phyloP scores from a whole-genome alignment of 2,888 invertebrate genomes.

The Philaethria dido region DNA sequence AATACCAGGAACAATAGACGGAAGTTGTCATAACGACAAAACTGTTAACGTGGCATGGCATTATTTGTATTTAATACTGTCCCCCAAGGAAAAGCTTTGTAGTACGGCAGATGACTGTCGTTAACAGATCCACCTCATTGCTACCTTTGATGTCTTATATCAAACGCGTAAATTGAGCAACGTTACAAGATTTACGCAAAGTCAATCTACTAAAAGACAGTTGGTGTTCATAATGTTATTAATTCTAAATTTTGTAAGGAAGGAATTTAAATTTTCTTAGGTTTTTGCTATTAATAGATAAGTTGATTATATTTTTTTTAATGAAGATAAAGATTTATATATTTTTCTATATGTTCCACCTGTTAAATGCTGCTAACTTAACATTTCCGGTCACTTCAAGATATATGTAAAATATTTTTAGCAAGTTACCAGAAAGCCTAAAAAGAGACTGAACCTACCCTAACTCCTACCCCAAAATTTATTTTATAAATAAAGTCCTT shows the following conservation, averaged over 20 bases:
- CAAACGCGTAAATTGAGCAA: slow-evolving; percentile 23
- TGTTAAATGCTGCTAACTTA: too few relatives aligned
- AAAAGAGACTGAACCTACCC: too few relatives aligned
- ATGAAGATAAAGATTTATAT: too few relatives aligned
- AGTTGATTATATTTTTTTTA: too few relatives aligned
- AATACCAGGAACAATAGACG: neutral
- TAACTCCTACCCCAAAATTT: too few relatives aligned
- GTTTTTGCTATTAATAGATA: neutral
- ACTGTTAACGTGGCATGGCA: neutral
- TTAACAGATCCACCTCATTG: slow-evolving; percentile 13
- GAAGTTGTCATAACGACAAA: slow-evolving; percentile 12
- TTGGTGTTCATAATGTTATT: neutral
- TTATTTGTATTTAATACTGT: slow-evolving; percentile 15
- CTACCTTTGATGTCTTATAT: slow-evolving; percentile 28
- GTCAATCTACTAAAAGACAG: neutral
- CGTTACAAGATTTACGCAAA: slow-evolving; percentile 15
- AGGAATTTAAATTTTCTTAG: neutral
- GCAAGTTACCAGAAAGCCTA: too few relatives aligned
- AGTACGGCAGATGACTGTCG: slow-evolving; percentile 8
- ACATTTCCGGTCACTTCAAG: too few relatives aligned
- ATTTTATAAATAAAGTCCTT: too few relatives aligned
- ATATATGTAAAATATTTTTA: too few relatives aligned
- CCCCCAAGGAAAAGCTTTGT: slow-evolving; percentile 18
- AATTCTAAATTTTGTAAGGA: neutral
- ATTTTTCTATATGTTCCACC: too few relatives aligned